Percentiles rank a stretch among this genome's conserved stretches.
These are phyloP conservation scores for Tetrax tetrax DNA, from an alignment of 2,113 vertebrate species.

Conservation along the genomic window DNA sequence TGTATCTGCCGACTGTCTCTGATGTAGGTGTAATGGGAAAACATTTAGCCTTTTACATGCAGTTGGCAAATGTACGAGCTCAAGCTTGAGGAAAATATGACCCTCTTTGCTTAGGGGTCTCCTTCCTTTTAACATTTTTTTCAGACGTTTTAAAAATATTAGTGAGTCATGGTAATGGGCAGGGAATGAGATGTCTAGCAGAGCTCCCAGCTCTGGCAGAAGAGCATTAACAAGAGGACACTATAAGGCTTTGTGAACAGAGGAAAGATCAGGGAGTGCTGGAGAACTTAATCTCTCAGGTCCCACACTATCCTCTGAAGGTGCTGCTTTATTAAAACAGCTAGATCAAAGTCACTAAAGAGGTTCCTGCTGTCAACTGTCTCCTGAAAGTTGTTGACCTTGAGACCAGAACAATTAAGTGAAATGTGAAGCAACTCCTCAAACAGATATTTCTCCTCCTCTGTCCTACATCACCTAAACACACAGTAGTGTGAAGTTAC, in stretches of 20 bases:
- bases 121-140: neutral
- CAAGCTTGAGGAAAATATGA: neutral
- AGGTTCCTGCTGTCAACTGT: neutral
- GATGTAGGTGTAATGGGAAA: neutral
- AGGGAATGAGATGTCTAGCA: neutral
- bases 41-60: constrained; percentile 13
- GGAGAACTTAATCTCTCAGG: neutral
- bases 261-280: neutral
- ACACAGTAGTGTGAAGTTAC: constrained; percentile 52
- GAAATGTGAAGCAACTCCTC: constrained; percentile 50
- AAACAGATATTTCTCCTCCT: neutral
- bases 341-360: neutral
- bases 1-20: neutral
- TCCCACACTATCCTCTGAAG: neutral
- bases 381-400: constrained; percentile 18
- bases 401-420: constrained; percentile 18
- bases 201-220: neutral
- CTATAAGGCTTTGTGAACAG: neutral
- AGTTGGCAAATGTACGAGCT: neutral
- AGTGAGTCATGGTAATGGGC: neutral
- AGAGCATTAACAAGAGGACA: neutral
- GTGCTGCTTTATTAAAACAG: neutral
- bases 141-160: neutral
- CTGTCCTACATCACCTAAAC: neutral
- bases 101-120: neutral